Evolutionary conservation across 2,113 vertebrate species (phyloP), one percentile per base, ranked within the genome.

Genomic region (Oryzias javanicus): DNA sequence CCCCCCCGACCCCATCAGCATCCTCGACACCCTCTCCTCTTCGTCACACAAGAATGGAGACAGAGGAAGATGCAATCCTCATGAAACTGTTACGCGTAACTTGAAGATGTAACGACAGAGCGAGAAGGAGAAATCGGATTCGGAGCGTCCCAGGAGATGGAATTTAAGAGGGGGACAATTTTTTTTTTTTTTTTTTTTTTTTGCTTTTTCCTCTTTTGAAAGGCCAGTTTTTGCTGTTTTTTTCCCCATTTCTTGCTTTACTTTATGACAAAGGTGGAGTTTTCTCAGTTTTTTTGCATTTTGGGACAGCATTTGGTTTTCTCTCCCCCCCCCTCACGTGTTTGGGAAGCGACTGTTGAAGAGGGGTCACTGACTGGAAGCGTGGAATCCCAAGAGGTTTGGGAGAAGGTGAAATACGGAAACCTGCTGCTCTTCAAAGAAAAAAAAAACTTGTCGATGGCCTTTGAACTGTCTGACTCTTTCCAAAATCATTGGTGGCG

Each of bases 341-440:
- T 80, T 79, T 55, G 77, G 82, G 80, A 84, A 70, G 74, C 35
- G 87, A 88, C 89, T 82, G 82, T 82, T 69, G 83, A 86, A 88
- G 74, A 82, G 81, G 80, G 85, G 87, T 87, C 73, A 85, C 65
- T 83, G 77, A 82, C 82, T 90, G 87, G 89, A 87, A 75, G 73
- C 75, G 59, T 19, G 65, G 70, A 83, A 85, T 88, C 86, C 83
- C 78, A 70, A 83, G 72, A 70, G 62, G 64, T 77, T 78, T 60
- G 62, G 81, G 76, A 86, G 75, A 80, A 83, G 88, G 86, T 89
- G 89, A 88, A 91, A 91, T 86, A 90, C 74, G 75, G 82, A 92
- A 91, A 91, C 88, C 85, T 93, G 92, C 92, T 93, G 91, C 91
- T 93, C 91, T 92, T 91, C 85, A 90, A 91, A 91, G 89, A 90